Evolutionary conservation across 2,113 vertebrate species (phyloP).

Genomic region (Laticauda laticaudata): DNA sequence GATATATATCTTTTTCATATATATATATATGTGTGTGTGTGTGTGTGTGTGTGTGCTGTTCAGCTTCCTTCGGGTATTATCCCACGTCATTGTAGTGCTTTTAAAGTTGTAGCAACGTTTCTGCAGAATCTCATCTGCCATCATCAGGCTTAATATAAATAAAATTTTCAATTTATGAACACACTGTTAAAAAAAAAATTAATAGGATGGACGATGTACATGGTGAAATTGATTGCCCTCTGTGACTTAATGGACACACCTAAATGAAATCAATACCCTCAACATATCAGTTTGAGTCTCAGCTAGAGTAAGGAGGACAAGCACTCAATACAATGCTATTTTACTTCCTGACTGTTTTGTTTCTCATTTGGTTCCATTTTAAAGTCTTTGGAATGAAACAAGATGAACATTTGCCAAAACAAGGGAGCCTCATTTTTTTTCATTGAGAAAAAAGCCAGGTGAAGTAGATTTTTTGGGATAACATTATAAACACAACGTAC

Average conservation of each 20-base stretch:
- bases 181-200: not conserved
- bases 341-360: not conserved
- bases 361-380: not conserved
- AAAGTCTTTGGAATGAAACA: not conserved
- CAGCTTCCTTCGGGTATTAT: too few relatives aligned
- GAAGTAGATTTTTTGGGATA: not conserved
- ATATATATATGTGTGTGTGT: too few relatives aligned
- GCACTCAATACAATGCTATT: conserved; percentile 30
- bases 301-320: not conserved
- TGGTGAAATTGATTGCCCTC: not conserved
- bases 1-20: too few relatives aligned
- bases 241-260: not conserved
- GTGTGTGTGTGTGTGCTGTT: too few relatives aligned
- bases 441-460: not conserved
- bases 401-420: not conserved
- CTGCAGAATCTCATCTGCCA: too few relatives aligned
- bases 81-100: too few relatives aligned
- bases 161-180: not conserved
- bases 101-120: too few relatives aligned
- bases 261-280: not conserved
- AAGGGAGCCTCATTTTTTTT: not conserved
- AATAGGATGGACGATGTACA: not conserved
- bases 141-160: too few relatives aligned
- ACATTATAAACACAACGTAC: not conserved
- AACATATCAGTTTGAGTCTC: not conserved